Evolutionary conservation across 2,797 vertebrate genomes (phyloP), one percentile per base, ranked within the genome.

Genomic region (Clamator glandarius): DNA sequence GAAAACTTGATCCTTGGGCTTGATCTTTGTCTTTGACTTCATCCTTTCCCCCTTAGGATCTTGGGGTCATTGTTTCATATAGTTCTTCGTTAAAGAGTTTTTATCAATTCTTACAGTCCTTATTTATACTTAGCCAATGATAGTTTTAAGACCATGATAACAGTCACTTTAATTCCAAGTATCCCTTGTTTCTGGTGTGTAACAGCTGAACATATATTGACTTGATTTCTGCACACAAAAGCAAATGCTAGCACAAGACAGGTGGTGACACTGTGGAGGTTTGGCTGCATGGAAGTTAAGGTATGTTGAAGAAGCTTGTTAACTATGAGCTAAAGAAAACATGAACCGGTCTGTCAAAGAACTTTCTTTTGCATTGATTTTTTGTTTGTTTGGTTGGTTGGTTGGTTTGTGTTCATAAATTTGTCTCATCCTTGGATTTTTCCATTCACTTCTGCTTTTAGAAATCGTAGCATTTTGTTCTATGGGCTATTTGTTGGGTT

Each of bases 21-120:
- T 73, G 39, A 39, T 63, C 46, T 44, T 67, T n/a, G 33, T 21
- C n/a, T 80, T 72, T 83, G 18, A 23, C 28, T 83, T 44, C 26
- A 16, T 88, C 2, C 31, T 58, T 74, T 31, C 4, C 17, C 3
- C 3, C 7, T 15, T 35, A 39, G 23, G 42, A 20, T 54, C 36
- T 68, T 66, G 28, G 2, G n/a, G 7, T 62, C 3, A 0, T 33
- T 0, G 0, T 81, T 81, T 62, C 36, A 54, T 36, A 18, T 15
- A 12, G 11, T 58, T 80, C 28, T 64, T 20, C 8, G 3, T 35
- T 17, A 8, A 69, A 84, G 5, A 15, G 0, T 15, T 36, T 66
- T 73, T 75, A 15, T 58, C 3, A 0, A 4, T 84, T 84, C 46
- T 79, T 41, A 46, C 21, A 36, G 12, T 44, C 26, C 46, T 76